These are phyloP conservation scores for Palythoa caribaeorum DNA, from an alignment of 92 coral and sea anemone genomes.

Conservation along the genomic window DNA sequence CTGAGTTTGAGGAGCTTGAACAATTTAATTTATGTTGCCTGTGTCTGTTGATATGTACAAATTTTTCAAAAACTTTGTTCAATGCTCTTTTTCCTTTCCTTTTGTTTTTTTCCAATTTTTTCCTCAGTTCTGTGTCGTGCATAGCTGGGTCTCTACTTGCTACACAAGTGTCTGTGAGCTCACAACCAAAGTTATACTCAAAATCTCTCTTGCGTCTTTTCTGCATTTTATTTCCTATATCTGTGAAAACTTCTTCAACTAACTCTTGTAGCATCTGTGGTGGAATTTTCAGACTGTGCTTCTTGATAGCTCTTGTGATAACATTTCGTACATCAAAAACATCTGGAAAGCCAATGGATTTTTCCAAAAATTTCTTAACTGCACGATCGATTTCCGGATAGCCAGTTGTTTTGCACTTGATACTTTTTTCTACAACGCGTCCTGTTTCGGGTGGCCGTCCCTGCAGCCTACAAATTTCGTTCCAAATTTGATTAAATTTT, in stretches of 20 bases:
- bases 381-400: constrained; percentile 84
- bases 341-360: constrained; percentile 82
- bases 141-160: constrained; percentile 86
- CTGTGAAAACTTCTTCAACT: constrained; percentile 83
- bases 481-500: constrained; percentile 82
- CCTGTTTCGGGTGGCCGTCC: constrained; percentile 92
- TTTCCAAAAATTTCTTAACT: constrained; percentile 71
- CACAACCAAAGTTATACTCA: constrained; percentile 86
- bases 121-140: constrained; percentile 52
- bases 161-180: constrained; percentile 75
- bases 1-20: constrained; percentile 28
- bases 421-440: constrained; percentile 78
- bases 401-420: constrained; percentile 73
- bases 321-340: constrained; percentile 84
- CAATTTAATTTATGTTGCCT: constrained; percentile 10
- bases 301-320: constrained; percentile 66
- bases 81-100: constrained; percentile 68
- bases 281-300: constrained; percentile 78
- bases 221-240: constrained; percentile 92
- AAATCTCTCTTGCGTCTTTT: constrained; percentile 87
- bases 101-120: constrained; percentile 78
- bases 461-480: constrained; percentile 80
- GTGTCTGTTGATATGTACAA: constrained; percentile 52
- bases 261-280: constrained; percentile 70
- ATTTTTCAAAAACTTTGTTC: constrained; percentile 83